phyloP scores from a whole-genome alignment of 2,888 invertebrate species.

The Tholera decimalis region DNA sequence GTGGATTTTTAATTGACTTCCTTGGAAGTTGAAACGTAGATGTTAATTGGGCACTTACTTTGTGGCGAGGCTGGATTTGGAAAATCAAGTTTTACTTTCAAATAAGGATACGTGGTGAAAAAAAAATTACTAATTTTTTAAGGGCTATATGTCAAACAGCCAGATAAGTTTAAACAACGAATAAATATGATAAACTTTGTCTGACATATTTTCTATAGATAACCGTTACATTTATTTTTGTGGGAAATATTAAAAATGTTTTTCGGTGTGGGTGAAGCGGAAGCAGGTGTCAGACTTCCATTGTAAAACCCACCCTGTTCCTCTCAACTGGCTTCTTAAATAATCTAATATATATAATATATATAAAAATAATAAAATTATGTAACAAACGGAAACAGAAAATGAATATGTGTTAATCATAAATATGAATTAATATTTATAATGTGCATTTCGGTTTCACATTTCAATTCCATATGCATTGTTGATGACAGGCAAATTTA shows the following conservation, averaged over 20 bases:
- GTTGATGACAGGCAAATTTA: slow-evolving; percentile 47
- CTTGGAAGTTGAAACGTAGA: slow-evolving; percentile 47
- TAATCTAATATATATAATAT: too few relatives aligned
- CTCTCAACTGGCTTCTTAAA: too few relatives aligned
- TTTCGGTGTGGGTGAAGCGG: too few relatives aligned
- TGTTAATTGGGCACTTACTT: slow-evolving; percentile 58
- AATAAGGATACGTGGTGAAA: neutral
- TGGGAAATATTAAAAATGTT: too few relatives aligned
- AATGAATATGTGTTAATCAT: slow-evolving; percentile 19
- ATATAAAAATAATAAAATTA: slow-evolving; percentile 1
- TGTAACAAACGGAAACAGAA: neutral
- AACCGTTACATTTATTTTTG: too few relatives aligned
- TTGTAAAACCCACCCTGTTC: too few relatives aligned
- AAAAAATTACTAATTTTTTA: neutral
- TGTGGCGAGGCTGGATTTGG: slow-evolving; percentile 30
- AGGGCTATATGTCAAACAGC: too few relatives aligned
- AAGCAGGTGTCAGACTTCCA: too few relatives aligned
- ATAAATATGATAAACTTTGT: too few relatives aligned
- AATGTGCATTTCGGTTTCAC: slow-evolving; percentile 18
- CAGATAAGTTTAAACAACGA: too few relatives aligned
- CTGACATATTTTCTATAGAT: too few relatives aligned
- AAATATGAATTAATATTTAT: slow-evolving; percentile 29
- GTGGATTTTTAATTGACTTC: slow-evolving; percentile 65
- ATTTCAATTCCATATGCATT: slow-evolving; percentile 34
- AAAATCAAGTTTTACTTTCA: slow-evolving; percentile 21